Percentiles rank a stretch among this genome's conserved stretches.
Evolutionary conservation across 2,113 vertebrate genomes (phyloP).

Genomic region (Pachyramphus minor): DNA sequence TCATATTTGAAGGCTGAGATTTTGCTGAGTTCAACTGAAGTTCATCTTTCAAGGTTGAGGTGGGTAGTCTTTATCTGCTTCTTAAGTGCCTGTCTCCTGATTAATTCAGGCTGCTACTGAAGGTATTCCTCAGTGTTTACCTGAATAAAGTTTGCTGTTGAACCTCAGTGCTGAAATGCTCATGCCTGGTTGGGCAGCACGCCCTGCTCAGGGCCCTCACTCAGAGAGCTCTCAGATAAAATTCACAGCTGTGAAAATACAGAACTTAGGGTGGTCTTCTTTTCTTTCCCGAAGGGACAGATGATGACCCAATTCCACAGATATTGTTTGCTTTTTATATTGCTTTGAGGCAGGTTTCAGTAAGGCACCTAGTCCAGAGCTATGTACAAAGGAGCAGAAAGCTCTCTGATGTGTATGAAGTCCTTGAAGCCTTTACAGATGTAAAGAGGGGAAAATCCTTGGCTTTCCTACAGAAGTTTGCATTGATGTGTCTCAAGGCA

Average conservation of each 20-base stretch:
- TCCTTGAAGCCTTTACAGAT: not conserved
- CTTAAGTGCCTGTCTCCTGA: not conserved
- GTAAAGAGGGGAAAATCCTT: not conserved
- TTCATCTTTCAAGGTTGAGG: not conserved
- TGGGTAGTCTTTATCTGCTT: not conserved
- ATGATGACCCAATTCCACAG: not conserved
- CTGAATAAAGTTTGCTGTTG: not conserved
- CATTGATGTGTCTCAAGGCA: not conserved
- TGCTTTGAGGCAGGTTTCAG: not conserved
- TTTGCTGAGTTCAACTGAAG: not conserved
- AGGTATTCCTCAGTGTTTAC: not conserved
- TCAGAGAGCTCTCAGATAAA: not conserved
- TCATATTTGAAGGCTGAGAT: not conserved
- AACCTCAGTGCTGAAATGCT: not conserved
- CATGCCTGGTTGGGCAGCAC: not conserved
- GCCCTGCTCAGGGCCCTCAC: not conserved
- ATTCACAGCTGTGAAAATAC: not conserved
- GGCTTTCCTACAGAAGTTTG: not conserved
- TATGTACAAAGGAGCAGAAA: not conserved
- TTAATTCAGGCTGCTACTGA: not conserved
- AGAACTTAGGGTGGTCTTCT: not conserved
- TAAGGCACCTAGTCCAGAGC: not conserved
- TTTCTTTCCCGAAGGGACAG: not conserved
- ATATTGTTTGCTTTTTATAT: not conserved
- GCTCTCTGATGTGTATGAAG: not conserved